These are phyloP conservation scores for Osedax fenrisi DNA, from an alignment of 2,888 invertebrate species.

Conservation along the genomic window DNA sequence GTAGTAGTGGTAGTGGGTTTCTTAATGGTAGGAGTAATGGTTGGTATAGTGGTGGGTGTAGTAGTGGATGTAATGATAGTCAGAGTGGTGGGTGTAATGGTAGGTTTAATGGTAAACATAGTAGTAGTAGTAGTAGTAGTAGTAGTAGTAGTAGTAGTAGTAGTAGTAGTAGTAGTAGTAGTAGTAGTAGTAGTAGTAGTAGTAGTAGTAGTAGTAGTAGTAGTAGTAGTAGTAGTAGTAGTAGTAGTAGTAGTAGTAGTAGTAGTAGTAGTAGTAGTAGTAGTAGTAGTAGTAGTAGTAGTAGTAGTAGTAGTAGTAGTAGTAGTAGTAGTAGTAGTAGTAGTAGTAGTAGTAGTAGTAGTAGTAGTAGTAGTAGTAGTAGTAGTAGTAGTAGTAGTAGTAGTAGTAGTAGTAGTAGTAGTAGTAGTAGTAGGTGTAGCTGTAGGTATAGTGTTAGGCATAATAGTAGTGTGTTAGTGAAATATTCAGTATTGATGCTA, in stretches of 20 bases:
- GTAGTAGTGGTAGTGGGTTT: not conserved
- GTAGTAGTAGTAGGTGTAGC: not conserved
- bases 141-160: not conserved
- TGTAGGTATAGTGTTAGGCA: not conserved
- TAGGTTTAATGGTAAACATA: not conserved
- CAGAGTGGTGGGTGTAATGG: conserved; percentile 11
- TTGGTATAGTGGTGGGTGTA: not conserved
- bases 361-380: conserved; percentile 22
- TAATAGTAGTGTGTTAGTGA: too few relatives aligned
- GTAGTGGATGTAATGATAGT: conserved; percentile 4
- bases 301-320: conserved; percentile 15
- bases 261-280: conserved; percentile 4
- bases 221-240: conserved; percentile 3
- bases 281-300: not conserved
- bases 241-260: conserved; percentile 15
- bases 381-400: conserved; percentile 3
- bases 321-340: conserved; percentile 23
- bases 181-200: not conserved
- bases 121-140: not conserved
- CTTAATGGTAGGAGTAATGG: not conserved
- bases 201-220: not conserved
- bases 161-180: not conserved
- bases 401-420: not conserved
- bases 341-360: conserved; percentile 21
- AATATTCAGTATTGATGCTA: too few relatives aligned